Percentiles rank a stretch among this genome's conserved stretches.
Evolutionary conservation across 2,797 vertebrate genomes (phyloP).

Genomic region (Hoplostethus atlanticus): DNA sequence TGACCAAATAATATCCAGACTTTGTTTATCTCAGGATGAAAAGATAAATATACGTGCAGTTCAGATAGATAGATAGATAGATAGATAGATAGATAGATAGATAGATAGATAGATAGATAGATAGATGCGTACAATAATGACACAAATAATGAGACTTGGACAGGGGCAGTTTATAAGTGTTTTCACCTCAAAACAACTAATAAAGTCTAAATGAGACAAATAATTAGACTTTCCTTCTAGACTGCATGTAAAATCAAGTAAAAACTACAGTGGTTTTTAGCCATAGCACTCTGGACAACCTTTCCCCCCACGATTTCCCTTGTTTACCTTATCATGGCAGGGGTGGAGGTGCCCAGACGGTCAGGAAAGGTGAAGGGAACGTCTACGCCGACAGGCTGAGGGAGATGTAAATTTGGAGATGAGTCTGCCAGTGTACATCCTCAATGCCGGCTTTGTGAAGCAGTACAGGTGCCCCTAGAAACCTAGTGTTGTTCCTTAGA

Average conservation of each 20-base stretch:
- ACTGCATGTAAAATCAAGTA: conserved; percentile 6
- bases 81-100: background rate
- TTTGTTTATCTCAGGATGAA: conserved; percentile 33
- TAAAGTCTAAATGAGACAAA: conserved; percentile 58
- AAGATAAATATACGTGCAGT: conserved; percentile 26
- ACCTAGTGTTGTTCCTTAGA: conserved; percentile 35
- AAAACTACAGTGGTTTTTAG: conserved; percentile 14
- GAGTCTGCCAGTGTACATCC: conserved; percentile 52
- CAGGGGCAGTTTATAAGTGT: conserved; percentile 65
- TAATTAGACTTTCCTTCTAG: conserved; percentile 18
- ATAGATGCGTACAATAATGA: no score
- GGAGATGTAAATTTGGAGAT: conserved; percentile 69
- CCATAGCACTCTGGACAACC: conserved; percentile 7
- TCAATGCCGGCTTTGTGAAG: conserved; percentile 72
- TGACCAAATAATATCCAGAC: conserved; percentile 60
- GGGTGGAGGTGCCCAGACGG: conserved; percentile 63
- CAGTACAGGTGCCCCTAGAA: conserved; percentile 53
- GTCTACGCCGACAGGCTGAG: conserved; percentile 52
- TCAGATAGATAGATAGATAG: no score
- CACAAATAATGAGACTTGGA: background rate
- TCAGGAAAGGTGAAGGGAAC: conserved; percentile 60
- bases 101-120: no score
- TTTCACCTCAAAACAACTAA: conserved; percentile 77
- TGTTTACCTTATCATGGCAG: conserved; percentile 69
- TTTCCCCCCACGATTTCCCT: conserved; percentile 46